Conservation (phyloP, 1,140 invertebrate genomes). For the Drosophila lowei region DNA sequence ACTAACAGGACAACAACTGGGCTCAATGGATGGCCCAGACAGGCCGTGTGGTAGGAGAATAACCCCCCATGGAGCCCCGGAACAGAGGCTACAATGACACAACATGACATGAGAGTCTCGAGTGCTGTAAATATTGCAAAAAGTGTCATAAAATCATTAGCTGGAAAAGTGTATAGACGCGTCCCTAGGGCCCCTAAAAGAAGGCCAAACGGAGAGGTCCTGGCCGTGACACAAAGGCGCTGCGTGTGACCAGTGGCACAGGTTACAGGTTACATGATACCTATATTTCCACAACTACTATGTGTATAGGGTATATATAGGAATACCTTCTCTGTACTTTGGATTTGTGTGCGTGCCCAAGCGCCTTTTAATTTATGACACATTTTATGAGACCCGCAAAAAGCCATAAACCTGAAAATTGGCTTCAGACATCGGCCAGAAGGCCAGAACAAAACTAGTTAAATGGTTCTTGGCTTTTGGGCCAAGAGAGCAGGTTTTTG, state of each 20-base stretch:
- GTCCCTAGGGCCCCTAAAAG: slow-evolving; percentile 11
- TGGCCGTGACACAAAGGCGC: slow-evolving; percentile 53
- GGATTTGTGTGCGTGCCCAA: slow-evolving; percentile 46
- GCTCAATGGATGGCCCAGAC: slow-evolving; percentile 50
- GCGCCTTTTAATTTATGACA: slow-evolving; percentile 79
- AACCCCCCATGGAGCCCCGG: slow-evolving; percentile 14
- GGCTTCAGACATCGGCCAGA: slow-evolving; percentile 44
- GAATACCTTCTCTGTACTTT: not conserved
- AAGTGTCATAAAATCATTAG: slow-evolving; percentile 75
- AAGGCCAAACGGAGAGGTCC: slow-evolving; percentile 39
- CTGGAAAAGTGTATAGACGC: slow-evolving; percentile 37
- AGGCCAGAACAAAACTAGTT: slow-evolving; percentile 55
- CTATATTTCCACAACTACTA: not conserved
- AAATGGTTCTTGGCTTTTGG: slow-evolving; percentile 27
- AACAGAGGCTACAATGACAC: slow-evolving; percentile 67
- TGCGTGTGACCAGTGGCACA: slow-evolving; percentile 78
- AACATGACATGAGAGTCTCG: slow-evolving; percentile 68
- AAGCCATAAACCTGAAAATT: slow-evolving; percentile 68
- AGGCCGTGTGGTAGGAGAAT: slow-evolving; percentile 12
- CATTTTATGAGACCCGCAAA: slow-evolving; percentile 72
- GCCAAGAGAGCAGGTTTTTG: slow-evolving; percentile 44
- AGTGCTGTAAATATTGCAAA: slow-evolving; percentile 61
- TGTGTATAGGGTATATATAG: slow-evolving; percentile 1
- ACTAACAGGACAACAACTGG: slow-evolving; percentile 43
- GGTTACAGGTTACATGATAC: slow-evolving; percentile 74